These are phyloP conservation scores for Harpegnathos saltator DNA, from an alignment of 1,140 invertebrate genomes.

Conservation along the genomic window DNA sequence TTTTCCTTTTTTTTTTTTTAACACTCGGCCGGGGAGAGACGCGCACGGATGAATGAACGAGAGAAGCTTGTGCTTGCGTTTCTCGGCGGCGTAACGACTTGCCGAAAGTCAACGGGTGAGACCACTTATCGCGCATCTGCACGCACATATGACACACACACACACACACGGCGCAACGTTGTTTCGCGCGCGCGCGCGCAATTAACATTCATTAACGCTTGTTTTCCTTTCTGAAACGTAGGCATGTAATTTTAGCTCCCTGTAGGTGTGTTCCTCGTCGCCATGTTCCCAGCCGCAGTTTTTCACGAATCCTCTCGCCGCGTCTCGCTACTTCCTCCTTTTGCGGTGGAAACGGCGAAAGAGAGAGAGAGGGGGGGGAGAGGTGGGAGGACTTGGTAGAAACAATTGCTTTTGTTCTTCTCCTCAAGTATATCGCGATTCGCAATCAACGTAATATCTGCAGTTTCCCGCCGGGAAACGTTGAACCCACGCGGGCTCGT, in stretches of 20 bases:
- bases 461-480: not conserved
- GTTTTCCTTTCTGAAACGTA: conserved; percentile 6
- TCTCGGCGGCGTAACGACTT: not conserved
- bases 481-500: not conserved
- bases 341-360: not conserved
- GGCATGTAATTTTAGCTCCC: too few species aligned
- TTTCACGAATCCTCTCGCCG: not conserved
- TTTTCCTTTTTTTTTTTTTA: too few species aligned
- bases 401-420: too few species aligned
- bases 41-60: not conserved
- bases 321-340: not conserved
- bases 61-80: not conserved
- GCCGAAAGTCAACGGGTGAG: conserved; percentile 18
- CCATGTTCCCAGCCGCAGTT: not conserved
- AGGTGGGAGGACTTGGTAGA: too few species aligned
- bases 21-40: not conserved
- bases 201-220: conserved; percentile 44
- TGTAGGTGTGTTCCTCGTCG: too few species aligned
- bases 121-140: not conserved
- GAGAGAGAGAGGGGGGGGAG: conserved; percentile 16
- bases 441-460: not conserved
- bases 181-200: not conserved
- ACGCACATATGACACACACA: too few species aligned
- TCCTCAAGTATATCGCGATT: not conserved
- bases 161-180: too few species aligned